Conservation (phyloP, 1,140 invertebrate genomes). For the Philaenus spumarius region DNA sequence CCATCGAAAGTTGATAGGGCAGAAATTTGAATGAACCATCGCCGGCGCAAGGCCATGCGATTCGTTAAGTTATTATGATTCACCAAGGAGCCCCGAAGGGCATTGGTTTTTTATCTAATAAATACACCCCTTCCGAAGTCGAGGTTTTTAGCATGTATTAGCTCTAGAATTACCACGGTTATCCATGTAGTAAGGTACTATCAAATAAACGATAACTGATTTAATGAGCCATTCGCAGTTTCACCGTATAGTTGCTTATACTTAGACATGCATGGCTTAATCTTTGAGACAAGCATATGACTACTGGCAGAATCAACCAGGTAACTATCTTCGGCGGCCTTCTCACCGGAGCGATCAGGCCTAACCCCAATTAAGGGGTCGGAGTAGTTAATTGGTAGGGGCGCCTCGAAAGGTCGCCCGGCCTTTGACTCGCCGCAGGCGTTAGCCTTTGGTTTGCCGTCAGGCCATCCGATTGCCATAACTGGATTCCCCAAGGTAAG, state of each 20-base stretch:
- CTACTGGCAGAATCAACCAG: conserved; percentile 63
- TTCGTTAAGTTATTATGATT: conserved; percentile 76
- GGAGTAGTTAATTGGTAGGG: too few species aligned
- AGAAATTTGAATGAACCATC: conserved; percentile 81
- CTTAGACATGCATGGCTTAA: conserved; percentile 75
- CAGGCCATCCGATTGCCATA: too few species aligned
- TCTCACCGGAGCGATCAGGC: too few species aligned
- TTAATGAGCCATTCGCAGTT: conserved; percentile 75
- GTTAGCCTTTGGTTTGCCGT: too few species aligned
- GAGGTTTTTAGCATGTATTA: conserved; percentile 70
- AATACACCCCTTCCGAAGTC: conserved; percentile 62
- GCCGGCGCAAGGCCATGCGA: conserved; percentile 64
- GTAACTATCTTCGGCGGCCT: too few species aligned
- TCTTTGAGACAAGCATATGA: conserved; percentile 73
- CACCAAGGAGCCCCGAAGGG: conserved; percentile 54
- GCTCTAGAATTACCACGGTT: conserved; percentile 84
- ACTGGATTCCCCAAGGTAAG: too few species aligned
- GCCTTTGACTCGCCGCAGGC: too few species aligned
- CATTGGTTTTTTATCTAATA: conserved; percentile 57
- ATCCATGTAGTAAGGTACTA: conserved; percentile 70
- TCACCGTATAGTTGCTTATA: conserved; percentile 60
- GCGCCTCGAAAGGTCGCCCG: too few species aligned
- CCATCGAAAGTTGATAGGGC: conserved; percentile 82
- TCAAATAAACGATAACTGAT: conserved; percentile 68
- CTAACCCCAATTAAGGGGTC: too few species aligned